These are phyloP conservation scores for Drosophila bipectinata DNA, from an alignment of 1,140 invertebrate genomes.

Conservation along the genomic window DNA sequence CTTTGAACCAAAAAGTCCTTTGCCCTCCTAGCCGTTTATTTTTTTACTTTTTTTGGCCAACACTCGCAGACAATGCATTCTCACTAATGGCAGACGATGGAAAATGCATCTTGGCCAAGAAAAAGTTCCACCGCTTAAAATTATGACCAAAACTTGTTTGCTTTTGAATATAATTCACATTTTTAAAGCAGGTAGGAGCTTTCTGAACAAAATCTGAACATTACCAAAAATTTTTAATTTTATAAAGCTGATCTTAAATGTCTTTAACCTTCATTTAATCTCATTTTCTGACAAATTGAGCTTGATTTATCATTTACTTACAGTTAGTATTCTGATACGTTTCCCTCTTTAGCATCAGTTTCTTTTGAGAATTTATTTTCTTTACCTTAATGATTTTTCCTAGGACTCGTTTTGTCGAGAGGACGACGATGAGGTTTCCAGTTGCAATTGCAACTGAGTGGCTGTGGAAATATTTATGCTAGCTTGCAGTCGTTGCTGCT, in stretches of 20 bases:
- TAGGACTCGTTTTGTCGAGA: conserved; percentile 7
- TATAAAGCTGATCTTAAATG: no score
- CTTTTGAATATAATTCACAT: background rate
- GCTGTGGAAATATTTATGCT: conserved; percentile 60
- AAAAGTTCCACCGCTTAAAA: background rate
- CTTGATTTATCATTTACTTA: conserved; percentile 6
- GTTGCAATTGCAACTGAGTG: conserved; percentile 15
- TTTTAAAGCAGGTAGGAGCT: no score
- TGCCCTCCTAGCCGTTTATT: conserved; percentile 12
- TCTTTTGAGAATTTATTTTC: conserved; percentile 45
- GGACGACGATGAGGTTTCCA: conserved; percentile 17
- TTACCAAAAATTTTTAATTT: no score
- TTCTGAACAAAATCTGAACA: no score
- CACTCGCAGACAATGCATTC: conserved; percentile 30
- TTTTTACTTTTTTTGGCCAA: conserved; percentile 7
- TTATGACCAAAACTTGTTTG: background rate
- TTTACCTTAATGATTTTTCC: conserved; percentile 51
- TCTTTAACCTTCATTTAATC: no score
- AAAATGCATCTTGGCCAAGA: conserved; percentile 1
- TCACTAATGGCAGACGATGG: conserved; percentile 20
- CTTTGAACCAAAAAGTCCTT: conserved; percentile 31
- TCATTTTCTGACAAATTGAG: background rate
- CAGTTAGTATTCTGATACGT: conserved; percentile 20
- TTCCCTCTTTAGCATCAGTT: conserved; percentile 44
- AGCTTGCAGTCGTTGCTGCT: conserved; percentile 38